Evolutionary conservation across 2,797 vertebrate species (phyloP).

Genomic region (Chrosomus eos): DNA sequence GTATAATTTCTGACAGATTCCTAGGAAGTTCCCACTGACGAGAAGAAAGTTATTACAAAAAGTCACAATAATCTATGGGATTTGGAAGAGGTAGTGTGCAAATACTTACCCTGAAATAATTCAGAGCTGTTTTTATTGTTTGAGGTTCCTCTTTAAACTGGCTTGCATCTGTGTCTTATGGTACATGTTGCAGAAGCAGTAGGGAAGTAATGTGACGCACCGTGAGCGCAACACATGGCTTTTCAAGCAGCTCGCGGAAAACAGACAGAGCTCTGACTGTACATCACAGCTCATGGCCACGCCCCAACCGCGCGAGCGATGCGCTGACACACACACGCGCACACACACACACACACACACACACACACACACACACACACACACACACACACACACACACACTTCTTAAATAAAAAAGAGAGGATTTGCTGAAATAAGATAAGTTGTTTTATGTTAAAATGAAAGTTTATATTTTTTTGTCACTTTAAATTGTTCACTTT

Average conservation of each 20-base stretch:
- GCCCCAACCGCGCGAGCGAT: slow-evolving; percentile 59
- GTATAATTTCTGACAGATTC: not conserved
- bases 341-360: no score
- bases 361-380: no score
- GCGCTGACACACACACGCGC: not conserved
- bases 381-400: no score
- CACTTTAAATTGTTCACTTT: no score
- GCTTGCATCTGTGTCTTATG: not conserved
- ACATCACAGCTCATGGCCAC: slow-evolving; percentile 65
- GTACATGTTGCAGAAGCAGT: slow-evolving; percentile 8
- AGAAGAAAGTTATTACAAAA: not conserved
- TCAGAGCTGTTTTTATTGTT: not conserved
- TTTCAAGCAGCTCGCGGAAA: slow-evolving; percentile 56
- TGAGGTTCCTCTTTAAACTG: not conserved
- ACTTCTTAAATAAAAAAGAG: no score
- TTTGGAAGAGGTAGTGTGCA: not conserved
- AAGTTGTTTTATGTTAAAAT: no score
- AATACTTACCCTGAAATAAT: slow-evolving; percentile 27
- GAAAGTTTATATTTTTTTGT: no score
- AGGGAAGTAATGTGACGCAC: not conserved
- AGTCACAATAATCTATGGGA: not conserved
- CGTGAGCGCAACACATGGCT: slow-evolving; percentile 54
- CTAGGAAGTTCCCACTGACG: not conserved
- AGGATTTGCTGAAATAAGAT: no score
- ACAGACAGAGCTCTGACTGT: not conserved